A percentile compares a stretch with the other conserved stretches of the same genome.
phyloP scores from a whole-genome alignment of 2,797 vertebrate species.

The Echiichthys vipera region DNA sequence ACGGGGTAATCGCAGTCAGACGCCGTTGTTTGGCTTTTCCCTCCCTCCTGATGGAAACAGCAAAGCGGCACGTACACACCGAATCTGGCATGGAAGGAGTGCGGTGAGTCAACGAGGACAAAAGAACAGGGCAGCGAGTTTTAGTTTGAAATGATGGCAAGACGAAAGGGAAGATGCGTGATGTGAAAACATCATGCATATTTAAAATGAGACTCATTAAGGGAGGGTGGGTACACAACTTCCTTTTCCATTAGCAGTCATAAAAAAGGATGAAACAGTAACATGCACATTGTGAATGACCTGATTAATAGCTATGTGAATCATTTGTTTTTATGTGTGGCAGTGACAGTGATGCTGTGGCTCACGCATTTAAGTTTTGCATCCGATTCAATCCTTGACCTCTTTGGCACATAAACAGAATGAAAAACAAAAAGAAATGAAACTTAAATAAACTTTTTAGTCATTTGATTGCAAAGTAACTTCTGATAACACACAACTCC shows the following conservation, averaged over 20 bases:
- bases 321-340: not conserved
- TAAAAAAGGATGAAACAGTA: not conserved
- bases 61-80: slow-evolving; percentile 98
- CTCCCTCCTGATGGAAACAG: slow-evolving; percentile 97
- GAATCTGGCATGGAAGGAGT: slow-evolving; percentile 84
- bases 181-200: slow-evolving; percentile 7
- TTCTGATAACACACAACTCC: not conserved
- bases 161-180: not conserved
- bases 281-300: not conserved
- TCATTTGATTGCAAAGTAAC: not conserved
- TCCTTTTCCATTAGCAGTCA: not conserved
- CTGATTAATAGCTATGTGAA: not conserved
- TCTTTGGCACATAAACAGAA: not conserved
- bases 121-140: slow-evolving; percentile 9
- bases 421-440: not conserved
- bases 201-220: slow-evolving; percentile 18
- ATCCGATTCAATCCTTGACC: not conserved
- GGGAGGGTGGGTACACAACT: not conserved
- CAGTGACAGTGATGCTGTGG: too few species aligned
- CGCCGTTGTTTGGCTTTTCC: slow-evolving; percentile 84
- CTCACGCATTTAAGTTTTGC: too few species aligned
- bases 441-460: not conserved
- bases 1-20: slow-evolving; percentile 89
- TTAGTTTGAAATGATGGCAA: slow-evolving; percentile 15
- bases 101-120: not conserved